Base-by-base conservation (phyloP, 2,797 vertebrate species). In the Steatocranus sp. region DNA sequence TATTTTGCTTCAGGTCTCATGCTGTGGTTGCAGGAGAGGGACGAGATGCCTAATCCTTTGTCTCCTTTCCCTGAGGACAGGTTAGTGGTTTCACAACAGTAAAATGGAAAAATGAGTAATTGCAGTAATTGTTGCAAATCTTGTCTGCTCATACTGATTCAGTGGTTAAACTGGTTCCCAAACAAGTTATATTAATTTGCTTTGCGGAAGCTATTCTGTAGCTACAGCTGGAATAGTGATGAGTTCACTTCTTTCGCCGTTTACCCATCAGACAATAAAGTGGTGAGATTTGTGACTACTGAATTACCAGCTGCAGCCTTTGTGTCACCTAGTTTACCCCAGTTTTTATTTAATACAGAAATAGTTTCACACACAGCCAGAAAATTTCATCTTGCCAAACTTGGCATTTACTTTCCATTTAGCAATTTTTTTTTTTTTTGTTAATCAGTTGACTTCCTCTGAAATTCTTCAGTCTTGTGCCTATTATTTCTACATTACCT, bases 261-360 rank as follows among this genome's bases (percentile, higher is more conserved):
- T 95, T 96, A 98, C 97, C 97, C 97, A 92, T 95, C 97, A 97
- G 97, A 98, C 91, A 84, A 68, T 51, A 83, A 53, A 82, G 73
- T 97, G 96, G 93, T 95, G 95, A 96, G 3, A 85, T 14, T 61
- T 89, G 75, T 93, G 75, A 88, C 18, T 36, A 92, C 96, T 97
- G 97, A 97, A 92, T 88, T 88, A 76, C 76, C 87, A 89, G 87
- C 86, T 76, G 75, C 49, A 79, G 11, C 1, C 3, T 30, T 27
- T 49, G 11, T 66, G 20, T 73, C 68, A 73, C 7, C 25, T 73
- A 48, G 41, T 30, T 66, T 61, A 34, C 10, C 30, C 17, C 56
- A 34, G 30, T 61, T 5, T 34, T 34, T 17, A 20, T 7, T 73
- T 73, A 75, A 7, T 34, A 20, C 1, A 8, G 36, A 4, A 15